Evolutionary conservation across 2,888 invertebrate genomes (phyloP).

Genomic region (Strigamia transsilvanica): DNA sequence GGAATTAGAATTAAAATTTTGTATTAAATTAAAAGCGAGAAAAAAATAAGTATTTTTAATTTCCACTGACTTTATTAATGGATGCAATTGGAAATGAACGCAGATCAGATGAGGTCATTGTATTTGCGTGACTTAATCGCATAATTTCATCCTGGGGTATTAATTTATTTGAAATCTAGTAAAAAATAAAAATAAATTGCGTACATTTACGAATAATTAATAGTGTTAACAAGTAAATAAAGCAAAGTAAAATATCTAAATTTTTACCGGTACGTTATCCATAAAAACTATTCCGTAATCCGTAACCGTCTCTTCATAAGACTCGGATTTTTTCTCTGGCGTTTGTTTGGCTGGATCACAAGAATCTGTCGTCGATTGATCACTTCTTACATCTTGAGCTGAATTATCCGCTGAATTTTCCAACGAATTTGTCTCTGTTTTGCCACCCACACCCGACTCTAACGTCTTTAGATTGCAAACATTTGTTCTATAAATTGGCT

Average conservation of each 20-base stretch:
- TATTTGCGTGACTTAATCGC: not conserved
- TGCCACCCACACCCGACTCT: not conserved
- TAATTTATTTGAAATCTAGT: not conserved
- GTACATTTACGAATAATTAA: not conserved
- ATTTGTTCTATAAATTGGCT: constrained; percentile 12
- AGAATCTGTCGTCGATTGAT: not conserved
- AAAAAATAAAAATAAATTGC: not conserved
- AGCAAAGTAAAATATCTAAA: not conserved
- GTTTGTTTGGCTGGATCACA: not conserved
- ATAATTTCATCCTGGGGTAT: not conserved
- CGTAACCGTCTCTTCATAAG: not conserved
- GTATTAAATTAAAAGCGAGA: not conserved
- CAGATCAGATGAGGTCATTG: constrained; percentile 13
- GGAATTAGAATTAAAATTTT: not conserved
- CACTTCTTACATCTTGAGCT: not conserved
- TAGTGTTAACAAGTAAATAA: not conserved
- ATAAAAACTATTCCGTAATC: constrained; percentile 2
- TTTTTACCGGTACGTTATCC: constrained; percentile 21
- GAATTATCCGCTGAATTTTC: not conserved
- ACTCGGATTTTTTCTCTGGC: not conserved
- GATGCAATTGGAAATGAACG: not conserved
- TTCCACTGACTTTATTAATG: not conserved
- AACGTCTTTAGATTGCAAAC: not conserved
- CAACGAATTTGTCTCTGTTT: not conserved
- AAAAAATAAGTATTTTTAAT: not conserved